Conservation (phyloP, 2,888 invertebrate genomes). For the Onthophagus sagittarius region DNA sequence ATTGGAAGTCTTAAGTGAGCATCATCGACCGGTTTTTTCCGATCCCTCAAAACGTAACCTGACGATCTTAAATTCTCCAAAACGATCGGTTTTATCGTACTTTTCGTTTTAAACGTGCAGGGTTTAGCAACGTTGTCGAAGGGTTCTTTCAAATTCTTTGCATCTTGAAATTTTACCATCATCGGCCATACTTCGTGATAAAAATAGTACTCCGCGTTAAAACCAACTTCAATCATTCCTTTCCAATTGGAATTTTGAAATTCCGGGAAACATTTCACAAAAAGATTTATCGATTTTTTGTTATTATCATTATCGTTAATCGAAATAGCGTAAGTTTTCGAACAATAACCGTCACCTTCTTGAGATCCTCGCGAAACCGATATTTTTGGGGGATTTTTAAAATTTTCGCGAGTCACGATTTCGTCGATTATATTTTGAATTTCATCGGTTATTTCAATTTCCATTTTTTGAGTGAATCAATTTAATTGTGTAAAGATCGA, state of each 20-base stretch:
- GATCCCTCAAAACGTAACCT: conserved; percentile 31
- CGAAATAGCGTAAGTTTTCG: conserved; percentile 5
- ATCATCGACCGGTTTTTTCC: conserved; percentile 31
- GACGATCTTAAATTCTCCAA: conserved; percentile 33
- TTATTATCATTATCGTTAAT: neutral
- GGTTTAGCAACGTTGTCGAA: conserved; percentile 10
- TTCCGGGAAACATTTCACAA: conserved; percentile 8
- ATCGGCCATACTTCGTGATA: conserved; percentile 13
- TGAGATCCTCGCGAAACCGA: conserved; percentile 3
- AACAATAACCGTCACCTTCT: conserved; percentile 16
- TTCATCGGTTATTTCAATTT: neutral
- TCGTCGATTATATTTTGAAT: neutral
- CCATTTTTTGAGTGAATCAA: neutral
- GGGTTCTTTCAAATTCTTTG: neutral
- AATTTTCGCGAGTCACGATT: neutral
- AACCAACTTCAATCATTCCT: neutral
- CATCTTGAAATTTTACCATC: conserved; percentile 1
- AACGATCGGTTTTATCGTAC: conserved; percentile 23
- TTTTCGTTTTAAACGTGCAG: neutral
- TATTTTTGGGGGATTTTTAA: conserved; percentile 1
- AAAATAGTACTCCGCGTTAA: conserved; percentile 9
- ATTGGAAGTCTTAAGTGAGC: conserved; percentile 34
- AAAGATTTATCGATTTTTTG: neutral
- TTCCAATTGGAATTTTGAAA: neutral
- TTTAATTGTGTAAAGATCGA: no score